Evolutionary conservation across 1,140 invertebrate species (phyloP).

Genomic region (Drosophila kikkawai): DNA sequence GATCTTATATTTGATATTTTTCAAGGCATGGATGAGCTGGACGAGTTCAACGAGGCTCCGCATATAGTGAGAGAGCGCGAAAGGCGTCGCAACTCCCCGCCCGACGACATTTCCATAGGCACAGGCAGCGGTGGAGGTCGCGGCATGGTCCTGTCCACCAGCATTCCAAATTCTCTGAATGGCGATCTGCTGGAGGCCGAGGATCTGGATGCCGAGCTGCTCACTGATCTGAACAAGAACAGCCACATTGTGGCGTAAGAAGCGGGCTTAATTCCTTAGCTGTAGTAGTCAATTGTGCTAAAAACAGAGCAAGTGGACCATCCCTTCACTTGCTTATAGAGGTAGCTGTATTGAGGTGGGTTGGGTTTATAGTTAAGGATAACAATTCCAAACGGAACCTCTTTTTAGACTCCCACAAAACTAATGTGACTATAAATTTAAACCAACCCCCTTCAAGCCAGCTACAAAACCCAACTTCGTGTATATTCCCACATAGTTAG

Average conservation of each 20-base stretch:
- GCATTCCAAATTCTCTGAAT: slow-evolving; percentile 76
- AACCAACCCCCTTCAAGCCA: slow-evolving; percentile 11
- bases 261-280: slow-evolving; percentile 71
- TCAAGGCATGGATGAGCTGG: slow-evolving; percentile 91
- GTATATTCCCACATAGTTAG: slow-evolving; percentile 62
- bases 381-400: background rate
- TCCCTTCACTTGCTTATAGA: slow-evolving; percentile 29
- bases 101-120: slow-evolving; percentile 71
- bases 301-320: slow-evolving; percentile 50
- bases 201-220: slow-evolving; percentile 74
- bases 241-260: slow-evolving; percentile 83
- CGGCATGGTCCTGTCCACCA: slow-evolving; percentile 70
- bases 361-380: background rate
- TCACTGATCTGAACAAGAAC: slow-evolving; percentile 84
- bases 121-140: slow-evolving; percentile 45
- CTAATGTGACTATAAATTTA: background rate
- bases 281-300: slow-evolving; percentile 76
- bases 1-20: background rate
- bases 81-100: slow-evolving; percentile 70
- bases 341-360: slow-evolving; percentile 10
- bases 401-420: background rate
- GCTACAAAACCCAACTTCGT: slow-evolving; percentile 24
- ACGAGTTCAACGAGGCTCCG: slow-evolving; percentile 96
- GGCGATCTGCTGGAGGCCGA: slow-evolving; percentile 80
- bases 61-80: slow-evolving; percentile 86